A percentile compares a stretch with the other conserved stretches of the same genome.
These are phyloP conservation scores for Rhyzopertha dominica DNA, from an alignment of 1,140 invertebrate genomes.

Conservation along the genomic window DNA sequence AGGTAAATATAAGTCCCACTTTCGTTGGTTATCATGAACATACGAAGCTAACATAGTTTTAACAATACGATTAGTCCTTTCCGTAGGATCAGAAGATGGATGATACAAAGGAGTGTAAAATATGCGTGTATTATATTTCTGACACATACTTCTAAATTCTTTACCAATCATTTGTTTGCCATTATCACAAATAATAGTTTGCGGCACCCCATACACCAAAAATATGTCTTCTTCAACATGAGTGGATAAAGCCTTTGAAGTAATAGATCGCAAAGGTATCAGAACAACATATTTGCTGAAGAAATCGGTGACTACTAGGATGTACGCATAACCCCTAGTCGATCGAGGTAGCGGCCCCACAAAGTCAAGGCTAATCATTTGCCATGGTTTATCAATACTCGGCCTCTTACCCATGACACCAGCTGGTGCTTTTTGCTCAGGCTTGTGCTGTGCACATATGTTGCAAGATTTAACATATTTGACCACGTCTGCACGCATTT, in stretches of 20 bases:
- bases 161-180: conserved; percentile 8
- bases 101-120: background rate
- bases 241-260: no score
- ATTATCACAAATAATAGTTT: conserved; percentile 12
- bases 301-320: conserved; percentile 28
- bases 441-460: conserved; percentile 3
- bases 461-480: conserved; percentile 7
- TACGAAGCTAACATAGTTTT: conserved; percentile 27
- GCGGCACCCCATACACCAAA: conserved; percentile 13
- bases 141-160: background rate
- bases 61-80: conserved; percentile 31
- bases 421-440: background rate
- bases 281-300: conserved; percentile 39
- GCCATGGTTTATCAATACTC: conserved; percentile 5
- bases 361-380: conserved; percentile 18
- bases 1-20: conserved; percentile 29
- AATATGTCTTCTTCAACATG: conserved; percentile 16
- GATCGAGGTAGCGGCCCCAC: conserved; percentile 8
- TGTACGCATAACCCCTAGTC: background rate
- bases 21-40: conserved; percentile 28
- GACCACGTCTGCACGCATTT: conserved; percentile 14
- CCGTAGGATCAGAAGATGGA: conserved; percentile 10
- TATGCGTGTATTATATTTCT: background rate
- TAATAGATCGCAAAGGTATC: conserved; percentile 26
- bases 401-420: conserved; percentile 6